Evolutionary conservation across 2,797 vertebrate species (phyloP), one percentile per base, ranked within the genome.

Genomic region (Fistularia commersonii): DNA sequence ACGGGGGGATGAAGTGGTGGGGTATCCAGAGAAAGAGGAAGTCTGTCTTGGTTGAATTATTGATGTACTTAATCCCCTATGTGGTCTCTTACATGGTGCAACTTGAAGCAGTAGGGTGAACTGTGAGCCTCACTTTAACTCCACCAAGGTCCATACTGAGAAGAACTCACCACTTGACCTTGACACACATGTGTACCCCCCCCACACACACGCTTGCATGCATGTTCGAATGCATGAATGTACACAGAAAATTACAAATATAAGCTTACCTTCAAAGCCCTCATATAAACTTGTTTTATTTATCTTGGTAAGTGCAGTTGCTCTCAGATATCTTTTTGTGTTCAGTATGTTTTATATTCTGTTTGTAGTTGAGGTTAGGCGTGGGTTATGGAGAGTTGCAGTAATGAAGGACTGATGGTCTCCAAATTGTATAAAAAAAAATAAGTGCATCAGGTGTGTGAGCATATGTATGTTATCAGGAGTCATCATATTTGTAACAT

Each of bases 31-130:
- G 61, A 66, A 54, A 60, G 53, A 57, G 68, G 51, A 74, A 77
- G 78, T 77, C 65, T 69, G 58, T 83, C 66, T 85, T 76, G 79
- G 71, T 72, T 90, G 72, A 90, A 91, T 89, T 85, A 91, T 91
- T 88, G 72, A 91, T 87, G 49, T 45, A 47, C 58, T 48, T 71
- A 57, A 72, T 81, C 62, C 81, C 69, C 79, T 69, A 50, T 85
- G 78, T 78, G 80, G 79, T 68, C 82, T 67, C 76, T 63, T 56
- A 69, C 68, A 69, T 36, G 38, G 50, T 33, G 8, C 61, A 67
- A 77, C 62, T 67, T 47, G 69, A 77, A 78, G 63, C 72, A 76
- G 63, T 11, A 11, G 49, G 57, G 44, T 81, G 61, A 81, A 64
- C 69, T 36, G 34, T 69, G 79, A 85, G 57, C 83, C 82, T 82